Evolutionary conservation across 2,113 vertebrate species (phyloP).

Genomic region (Catagonus wagneri): DNA sequence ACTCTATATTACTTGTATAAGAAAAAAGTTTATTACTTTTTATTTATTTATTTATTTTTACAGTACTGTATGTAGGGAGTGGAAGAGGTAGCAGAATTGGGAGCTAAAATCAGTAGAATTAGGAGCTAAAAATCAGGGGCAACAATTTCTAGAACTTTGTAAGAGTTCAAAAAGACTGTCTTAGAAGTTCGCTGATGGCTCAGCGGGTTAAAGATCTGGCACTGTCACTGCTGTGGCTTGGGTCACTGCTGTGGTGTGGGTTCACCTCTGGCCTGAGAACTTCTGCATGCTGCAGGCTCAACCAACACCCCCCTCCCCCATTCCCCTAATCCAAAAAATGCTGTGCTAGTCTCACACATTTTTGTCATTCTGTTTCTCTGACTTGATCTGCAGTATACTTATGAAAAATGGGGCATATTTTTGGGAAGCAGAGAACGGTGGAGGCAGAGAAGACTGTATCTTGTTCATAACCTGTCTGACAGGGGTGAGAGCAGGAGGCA

Average conservation of each 20-base stretch:
- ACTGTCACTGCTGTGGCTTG: too few relatives aligned
- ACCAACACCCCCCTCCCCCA: too few relatives aligned
- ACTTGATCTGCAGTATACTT: not conserved
- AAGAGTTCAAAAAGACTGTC: slow-evolving; percentile 14
- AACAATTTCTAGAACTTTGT: not conserved
- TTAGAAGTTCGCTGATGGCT: too few relatives aligned
- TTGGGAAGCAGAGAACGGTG: not conserved
- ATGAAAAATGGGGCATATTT: not conserved
- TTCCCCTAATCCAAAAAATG: not conserved
- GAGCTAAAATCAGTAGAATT: not conserved
- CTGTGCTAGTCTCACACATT: not conserved
- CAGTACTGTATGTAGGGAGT: not conserved
- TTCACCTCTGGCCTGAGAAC: too few relatives aligned
- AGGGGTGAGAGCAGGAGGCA: not conserved
- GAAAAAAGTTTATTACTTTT: not conserved
- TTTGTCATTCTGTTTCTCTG: not conserved
- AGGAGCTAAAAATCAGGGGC: not conserved
- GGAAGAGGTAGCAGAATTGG: not conserved
- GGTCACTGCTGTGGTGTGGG: too few relatives aligned
- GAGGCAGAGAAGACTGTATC: not conserved
- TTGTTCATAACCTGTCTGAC: not conserved
- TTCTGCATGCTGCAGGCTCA: too few relatives aligned
- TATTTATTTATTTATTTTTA: not conserved
- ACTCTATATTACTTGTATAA: not conserved
- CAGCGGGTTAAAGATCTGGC: too few relatives aligned